Evolutionary conservation across 2,888 invertebrate genomes (phyloP).

Genomic region (Dolichopus griseipennis): DNA sequence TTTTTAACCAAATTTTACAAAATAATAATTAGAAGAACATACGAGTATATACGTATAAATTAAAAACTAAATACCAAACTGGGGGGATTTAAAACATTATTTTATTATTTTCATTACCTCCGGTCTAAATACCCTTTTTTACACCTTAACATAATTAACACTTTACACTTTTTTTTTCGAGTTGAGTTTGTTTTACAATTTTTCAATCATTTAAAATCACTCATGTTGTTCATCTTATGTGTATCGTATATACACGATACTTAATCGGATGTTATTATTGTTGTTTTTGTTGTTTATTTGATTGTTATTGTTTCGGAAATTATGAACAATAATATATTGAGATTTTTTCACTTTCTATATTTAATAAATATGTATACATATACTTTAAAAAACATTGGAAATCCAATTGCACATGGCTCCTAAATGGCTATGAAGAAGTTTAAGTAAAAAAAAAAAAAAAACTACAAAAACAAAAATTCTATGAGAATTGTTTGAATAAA

Average conservation of each 20-base stretch:
- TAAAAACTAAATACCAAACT: too few relatives aligned
- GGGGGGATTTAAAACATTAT: neutral
- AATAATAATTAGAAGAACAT: too few relatives aligned
- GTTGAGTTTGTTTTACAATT: neutral
- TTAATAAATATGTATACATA: too few relatives aligned
- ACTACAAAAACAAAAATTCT: neutral
- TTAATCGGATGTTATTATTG: too few relatives aligned
- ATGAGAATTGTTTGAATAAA: too few relatives aligned
- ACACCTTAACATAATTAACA: neutral
- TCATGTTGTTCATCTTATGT: neutral
- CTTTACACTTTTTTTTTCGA: neutral
- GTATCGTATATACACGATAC: neutral
- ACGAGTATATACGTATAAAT: too few relatives aligned
- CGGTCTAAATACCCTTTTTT: neutral
- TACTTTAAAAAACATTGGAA: too few relatives aligned
- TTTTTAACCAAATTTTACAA: too few relatives aligned
- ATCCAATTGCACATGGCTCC: neutral
- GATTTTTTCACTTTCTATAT: too few relatives aligned
- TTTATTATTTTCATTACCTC: constrained; percentile 6
- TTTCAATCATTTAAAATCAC: too few relatives aligned
- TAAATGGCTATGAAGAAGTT: neutral
- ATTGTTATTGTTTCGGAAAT: neutral
- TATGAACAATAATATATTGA: neutral
- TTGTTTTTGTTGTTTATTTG: neutral
- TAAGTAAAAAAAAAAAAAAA: neutral